Percentiles rank a stretch among this genome's conserved stretches.
Evolutionary conservation across 1,140 invertebrate species (phyloP).

Genomic region (Steinernema feltiae): DNA sequence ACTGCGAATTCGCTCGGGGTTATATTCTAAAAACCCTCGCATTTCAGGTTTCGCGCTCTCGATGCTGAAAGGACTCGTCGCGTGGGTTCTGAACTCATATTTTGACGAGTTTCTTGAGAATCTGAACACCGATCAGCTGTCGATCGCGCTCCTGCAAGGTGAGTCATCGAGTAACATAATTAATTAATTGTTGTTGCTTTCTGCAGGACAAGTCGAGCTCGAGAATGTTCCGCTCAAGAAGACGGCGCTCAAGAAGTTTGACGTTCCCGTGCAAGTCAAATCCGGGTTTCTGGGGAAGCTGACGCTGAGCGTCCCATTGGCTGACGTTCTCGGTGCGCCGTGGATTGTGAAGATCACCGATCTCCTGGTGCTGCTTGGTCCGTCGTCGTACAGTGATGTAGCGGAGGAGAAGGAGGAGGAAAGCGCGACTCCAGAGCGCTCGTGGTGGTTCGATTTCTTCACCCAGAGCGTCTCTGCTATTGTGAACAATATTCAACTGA

Average conservation of each 20-base stretch:
- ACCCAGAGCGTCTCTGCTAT: slow-evolving; percentile 72
- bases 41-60: not conserved
- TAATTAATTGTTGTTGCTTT: not conserved
- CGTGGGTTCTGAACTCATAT: slow-evolving; percentile 96
- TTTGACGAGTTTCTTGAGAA: slow-evolving; percentile 95
- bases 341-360: slow-evolving; percentile 91
- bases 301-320: slow-evolving; percentile 78
- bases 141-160: slow-evolving; percentile 89
- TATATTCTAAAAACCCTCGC: no score
- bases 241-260: slow-evolving; percentile 82
- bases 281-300: slow-evolving; percentile 88
- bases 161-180: no score
- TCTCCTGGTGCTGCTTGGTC: slow-evolving; percentile 82
- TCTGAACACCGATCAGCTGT: slow-evolving; percentile 91
- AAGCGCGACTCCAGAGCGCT: slow-evolving; percentile 75
- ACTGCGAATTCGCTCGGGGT: no score
- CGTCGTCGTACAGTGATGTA: slow-evolving; percentile 75
- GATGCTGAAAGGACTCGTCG: slow-evolving; percentile 91
- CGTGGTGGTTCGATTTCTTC: not conserved
- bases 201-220: slow-evolving; percentile 76
- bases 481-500: slow-evolving; percentile 83
- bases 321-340: slow-evolving; percentile 81
- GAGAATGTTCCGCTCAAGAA: slow-evolving; percentile 94
- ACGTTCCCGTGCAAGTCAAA: slow-evolving; percentile 80
- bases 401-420: slow-evolving; percentile 75